A percentile compares a stretch with the other conserved stretches of the same genome.
These are phyloP conservation scores for Diloba caeruleocephala DNA, from an alignment of 2,888 invertebrate species.

Conservation along the genomic window DNA sequence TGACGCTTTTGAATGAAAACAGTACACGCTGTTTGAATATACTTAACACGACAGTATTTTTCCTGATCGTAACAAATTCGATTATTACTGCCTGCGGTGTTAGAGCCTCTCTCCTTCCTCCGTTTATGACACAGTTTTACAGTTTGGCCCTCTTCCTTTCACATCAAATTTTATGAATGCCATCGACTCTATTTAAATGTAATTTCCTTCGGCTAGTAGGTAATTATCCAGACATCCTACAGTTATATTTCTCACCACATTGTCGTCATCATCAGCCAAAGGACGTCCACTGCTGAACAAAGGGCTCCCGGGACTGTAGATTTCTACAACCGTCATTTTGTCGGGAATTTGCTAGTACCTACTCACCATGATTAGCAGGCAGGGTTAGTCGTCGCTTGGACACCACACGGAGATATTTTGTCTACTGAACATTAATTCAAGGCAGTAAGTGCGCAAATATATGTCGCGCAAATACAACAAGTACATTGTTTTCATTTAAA, in stretches of 20 bases:
- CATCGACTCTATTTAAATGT: conserved; percentile 55
- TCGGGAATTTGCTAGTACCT: too few relatives aligned
- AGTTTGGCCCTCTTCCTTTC: conserved; percentile 36
- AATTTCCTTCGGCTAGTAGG: conserved; percentile 58
- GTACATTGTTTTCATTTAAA: conserved; percentile 25
- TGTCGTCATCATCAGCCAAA: too few relatives aligned
- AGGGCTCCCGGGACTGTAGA: too few relatives aligned
- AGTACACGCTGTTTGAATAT: conserved; percentile 16
- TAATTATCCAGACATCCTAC: conserved; percentile 52
- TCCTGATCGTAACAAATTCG: conserved; percentile 7
- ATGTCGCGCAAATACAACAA: too few relatives aligned
- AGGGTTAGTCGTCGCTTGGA: too few relatives aligned
- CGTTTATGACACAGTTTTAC: conserved; percentile 22
- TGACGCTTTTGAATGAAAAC: conserved; percentile 34
- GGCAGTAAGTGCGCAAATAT: conserved; percentile 6
- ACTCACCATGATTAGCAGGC: too few relatives aligned
- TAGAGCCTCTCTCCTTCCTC: conserved; percentile 11
- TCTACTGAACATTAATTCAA: conserved; percentile 29
- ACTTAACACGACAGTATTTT: background rate
- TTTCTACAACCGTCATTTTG: too few relatives aligned
- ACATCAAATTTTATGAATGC: conserved; percentile 45
- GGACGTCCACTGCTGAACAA: too few relatives aligned
- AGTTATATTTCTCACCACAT: conserved; percentile 52
- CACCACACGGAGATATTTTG: too few relatives aligned
- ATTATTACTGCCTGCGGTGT: conserved; percentile 9